These are phyloP conservation scores for Montipora capitata DNA, from an alignment of 92 coral and sea anemone genomes.

Conservation along the genomic window DNA sequence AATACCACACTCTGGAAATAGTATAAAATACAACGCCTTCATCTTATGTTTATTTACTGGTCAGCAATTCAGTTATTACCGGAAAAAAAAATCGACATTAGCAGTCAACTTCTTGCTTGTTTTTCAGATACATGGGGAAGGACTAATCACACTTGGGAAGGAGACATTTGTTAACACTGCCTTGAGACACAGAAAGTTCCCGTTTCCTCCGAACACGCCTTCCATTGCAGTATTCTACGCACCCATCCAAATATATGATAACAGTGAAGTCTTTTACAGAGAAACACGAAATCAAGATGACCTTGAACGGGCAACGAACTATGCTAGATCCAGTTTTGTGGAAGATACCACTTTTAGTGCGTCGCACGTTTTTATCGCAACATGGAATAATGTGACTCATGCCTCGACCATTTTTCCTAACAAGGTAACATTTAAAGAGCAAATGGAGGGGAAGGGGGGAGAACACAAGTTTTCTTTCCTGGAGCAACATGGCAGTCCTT, in stretches of 20 bases:
- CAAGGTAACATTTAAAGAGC: conserved; percentile 52
- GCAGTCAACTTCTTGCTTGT: background rate
- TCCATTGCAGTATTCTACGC: conserved; percentile 89
- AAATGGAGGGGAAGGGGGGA: no score
- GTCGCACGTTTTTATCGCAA: conserved; percentile 83
- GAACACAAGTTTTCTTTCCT: no score
- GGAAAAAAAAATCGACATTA: background rate
- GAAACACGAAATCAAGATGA: conserved; percentile 70
- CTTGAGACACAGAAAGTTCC: conserved; percentile 72
- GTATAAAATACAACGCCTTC: no score
- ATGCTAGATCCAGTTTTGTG: conserved; percentile 79
- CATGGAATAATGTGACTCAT: conserved; percentile 85
- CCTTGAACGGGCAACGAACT: conserved; percentile 76
- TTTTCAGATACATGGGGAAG: conserved; percentile 86
- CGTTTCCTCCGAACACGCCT: conserved; percentile 68
- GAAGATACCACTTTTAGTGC: conserved; percentile 78
- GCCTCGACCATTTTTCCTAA: conserved; percentile 51
- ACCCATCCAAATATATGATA: conserved; percentile 49
- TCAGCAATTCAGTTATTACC: background rate
- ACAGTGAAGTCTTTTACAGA: conserved; percentile 75
- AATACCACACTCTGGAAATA: no score
- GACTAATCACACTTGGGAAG: conserved; percentile 83
- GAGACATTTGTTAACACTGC: conserved; percentile 19
- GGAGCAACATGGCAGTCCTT: no score
- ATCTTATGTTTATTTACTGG: background rate